These are phyloP conservation scores for Acleris laterana DNA, from an alignment of 2,888 invertebrate species.

Conservation along the genomic window DNA sequence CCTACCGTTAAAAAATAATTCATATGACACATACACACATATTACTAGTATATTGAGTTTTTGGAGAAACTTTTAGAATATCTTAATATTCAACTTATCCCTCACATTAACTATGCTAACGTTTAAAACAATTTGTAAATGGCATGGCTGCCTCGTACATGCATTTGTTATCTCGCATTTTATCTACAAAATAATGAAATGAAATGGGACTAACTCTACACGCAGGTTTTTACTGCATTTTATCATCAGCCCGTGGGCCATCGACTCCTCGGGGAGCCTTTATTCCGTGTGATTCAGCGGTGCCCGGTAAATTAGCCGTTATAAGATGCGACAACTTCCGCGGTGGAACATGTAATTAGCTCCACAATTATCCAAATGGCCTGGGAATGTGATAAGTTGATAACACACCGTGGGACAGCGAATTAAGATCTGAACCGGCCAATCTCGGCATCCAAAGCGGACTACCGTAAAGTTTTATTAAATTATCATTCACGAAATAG, in stretches of 20 bases:
- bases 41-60: too few relatives aligned
- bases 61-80: too few relatives aligned
- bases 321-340: slow-evolving; percentile 38
- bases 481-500: background rate
- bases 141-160: slow-evolving; percentile 12
- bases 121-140: slow-evolving; percentile 20
- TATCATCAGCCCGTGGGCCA: background rate
- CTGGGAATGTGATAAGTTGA: slow-evolving; percentile 38
- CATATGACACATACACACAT: too few relatives aligned
- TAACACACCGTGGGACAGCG: slow-evolving; percentile 39
- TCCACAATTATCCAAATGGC: slow-evolving; percentile 41
- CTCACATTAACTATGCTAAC: background rate
- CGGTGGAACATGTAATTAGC: slow-evolving; percentile 36
- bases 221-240: slow-evolving; percentile 19
- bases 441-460: slow-evolving; percentile 20
- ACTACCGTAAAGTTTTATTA: background rate
- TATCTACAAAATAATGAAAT: slow-evolving; percentile 27
- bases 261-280: slow-evolving; percentile 16
- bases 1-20: too few relatives aligned
- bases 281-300: slow-evolving; percentile 7
- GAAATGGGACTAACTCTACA: slow-evolving; percentile 24
- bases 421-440: slow-evolving; percentile 29
- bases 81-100: too few relatives aligned
- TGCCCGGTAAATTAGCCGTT: slow-evolving; percentile 21
- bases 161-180: slow-evolving; percentile 19